phyloP scores from a whole-genome alignment of 2,888 invertebrate genomes.

The Brachycybe producta region DNA sequence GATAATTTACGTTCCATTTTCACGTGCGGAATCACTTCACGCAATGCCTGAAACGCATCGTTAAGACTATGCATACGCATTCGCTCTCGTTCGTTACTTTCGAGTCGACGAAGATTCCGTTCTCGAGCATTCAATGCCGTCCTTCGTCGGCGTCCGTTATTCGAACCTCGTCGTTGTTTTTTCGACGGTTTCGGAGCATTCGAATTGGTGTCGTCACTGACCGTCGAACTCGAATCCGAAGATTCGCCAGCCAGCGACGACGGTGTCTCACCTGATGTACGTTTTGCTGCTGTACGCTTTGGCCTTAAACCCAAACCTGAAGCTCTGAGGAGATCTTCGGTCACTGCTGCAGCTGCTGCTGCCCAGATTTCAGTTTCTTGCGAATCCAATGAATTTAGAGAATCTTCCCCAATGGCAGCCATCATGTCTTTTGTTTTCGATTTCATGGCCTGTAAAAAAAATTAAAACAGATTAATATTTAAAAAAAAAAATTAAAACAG shows the following conservation, averaged over 20 bases:
- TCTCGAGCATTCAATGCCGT: slow-evolving; percentile 69
- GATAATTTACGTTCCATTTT: slow-evolving; percentile 70
- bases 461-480: background rate
- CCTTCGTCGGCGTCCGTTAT: slow-evolving; percentile 42
- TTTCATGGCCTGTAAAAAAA: slow-evolving; percentile 17
- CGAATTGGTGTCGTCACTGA: slow-evolving; percentile 16
- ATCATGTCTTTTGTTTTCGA: slow-evolving; percentile 20
- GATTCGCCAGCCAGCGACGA: slow-evolving; percentile 7
- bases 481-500: background rate
- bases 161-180: slow-evolving; percentile 18
- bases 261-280: slow-evolving; percentile 11
- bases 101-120: slow-evolving; percentile 67
- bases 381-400: slow-evolving; percentile 16
- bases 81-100: slow-evolving; percentile 80
- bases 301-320: slow-evolving; percentile 18
- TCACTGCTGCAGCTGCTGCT: slow-evolving; percentile 10
- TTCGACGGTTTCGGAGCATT: slow-evolving; percentile 15
- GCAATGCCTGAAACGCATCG: slow-evolving; percentile 75
- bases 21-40: slow-evolving; percentile 74
- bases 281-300: slow-evolving; percentile 11
- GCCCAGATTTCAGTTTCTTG: slow-evolving; percentile 17
- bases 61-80: slow-evolving; percentile 87
- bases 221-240: slow-evolving; percentile 15
- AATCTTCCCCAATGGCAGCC: slow-evolving; percentile 19
- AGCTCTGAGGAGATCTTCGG: slow-evolving; percentile 15